Conservation (phyloP, 2,113 vertebrate genomes). For the Nestor notabilis region DNA sequence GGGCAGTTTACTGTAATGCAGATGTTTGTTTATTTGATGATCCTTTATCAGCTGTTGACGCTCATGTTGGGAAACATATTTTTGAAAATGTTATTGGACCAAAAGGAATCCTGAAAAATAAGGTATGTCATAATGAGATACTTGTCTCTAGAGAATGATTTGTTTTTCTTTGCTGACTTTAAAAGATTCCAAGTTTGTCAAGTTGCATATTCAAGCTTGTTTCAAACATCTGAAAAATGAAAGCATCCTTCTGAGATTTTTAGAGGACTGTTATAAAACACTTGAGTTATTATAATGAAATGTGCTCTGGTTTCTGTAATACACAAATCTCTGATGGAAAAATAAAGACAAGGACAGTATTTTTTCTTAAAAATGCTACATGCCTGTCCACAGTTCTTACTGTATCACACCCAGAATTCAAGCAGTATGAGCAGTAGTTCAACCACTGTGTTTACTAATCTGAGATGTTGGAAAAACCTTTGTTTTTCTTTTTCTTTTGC, state of each 20-base stretch:
- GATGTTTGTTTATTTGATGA: constrained; percentile 90
- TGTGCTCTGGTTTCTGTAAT: neutral
- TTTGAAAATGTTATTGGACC: constrained; percentile 93
- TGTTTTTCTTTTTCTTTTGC: neutral
- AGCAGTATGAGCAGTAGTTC: neutral
- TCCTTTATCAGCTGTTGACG: constrained; percentile 92
- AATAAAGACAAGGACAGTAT: neutral
- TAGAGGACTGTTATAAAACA: neutral
- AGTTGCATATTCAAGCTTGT: neutral
- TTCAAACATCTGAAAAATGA: neutral
- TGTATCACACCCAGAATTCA: neutral
- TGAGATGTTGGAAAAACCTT: neutral
- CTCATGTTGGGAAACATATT: constrained; percentile 94
- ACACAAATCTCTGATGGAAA: neutral
- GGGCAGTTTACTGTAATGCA: constrained; percentile 87
- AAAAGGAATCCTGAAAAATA: constrained; percentile 87
- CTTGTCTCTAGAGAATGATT: neutral
- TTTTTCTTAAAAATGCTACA: neutral
- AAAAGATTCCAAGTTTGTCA: neutral
- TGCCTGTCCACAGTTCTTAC: neutral
- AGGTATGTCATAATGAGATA: constrained; percentile 72
- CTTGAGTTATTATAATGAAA: neutral
- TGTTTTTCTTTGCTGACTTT: neutral
- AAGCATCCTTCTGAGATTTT: neutral
- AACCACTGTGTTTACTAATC: neutral